Conservation (phyloP, 2,797 vertebrate species). For the Galaxias olidus region DNA sequence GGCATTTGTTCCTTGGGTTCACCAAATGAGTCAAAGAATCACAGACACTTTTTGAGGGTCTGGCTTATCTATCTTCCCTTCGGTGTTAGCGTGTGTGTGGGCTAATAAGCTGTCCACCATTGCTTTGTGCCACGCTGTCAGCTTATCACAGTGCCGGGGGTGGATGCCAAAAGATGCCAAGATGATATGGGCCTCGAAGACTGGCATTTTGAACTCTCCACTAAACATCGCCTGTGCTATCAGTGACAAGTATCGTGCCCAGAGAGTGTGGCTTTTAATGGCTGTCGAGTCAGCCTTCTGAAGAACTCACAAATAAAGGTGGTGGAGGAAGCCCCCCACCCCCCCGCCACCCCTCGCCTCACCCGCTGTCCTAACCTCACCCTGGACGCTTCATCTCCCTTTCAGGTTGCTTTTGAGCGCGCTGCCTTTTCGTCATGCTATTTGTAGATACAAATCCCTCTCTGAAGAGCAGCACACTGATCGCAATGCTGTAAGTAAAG, state of each 20-base stretch:
- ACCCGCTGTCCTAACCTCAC: too few relatives aligned
- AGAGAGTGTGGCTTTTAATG: conserved; percentile 53
- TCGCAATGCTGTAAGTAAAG: conserved; percentile 3
- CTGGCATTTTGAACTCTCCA: conserved; percentile 53
- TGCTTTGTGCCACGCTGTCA: conserved; percentile 49
- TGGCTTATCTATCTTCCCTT: conserved; percentile 54
- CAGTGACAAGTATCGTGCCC: conserved; percentile 61
- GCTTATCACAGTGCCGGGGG: conserved; percentile 48
- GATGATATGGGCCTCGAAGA: conserved; percentile 42
- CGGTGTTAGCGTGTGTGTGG: conserved; percentile 48
- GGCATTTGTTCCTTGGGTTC: conserved; percentile 8
- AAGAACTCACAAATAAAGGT: conserved; percentile 42
- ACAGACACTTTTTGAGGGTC: conserved; percentile 15
- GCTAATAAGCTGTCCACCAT: conserved; percentile 49
- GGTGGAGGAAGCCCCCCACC: conserved; percentile 32
- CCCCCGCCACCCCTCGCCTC: conserved; percentile 6
- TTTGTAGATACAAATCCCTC: conserved; percentile 36
- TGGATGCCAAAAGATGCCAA: conserved; percentile 49
- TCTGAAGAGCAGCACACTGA: conserved; percentile 13
- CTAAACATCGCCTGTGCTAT: conserved; percentile 60
- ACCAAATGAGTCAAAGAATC: conserved; percentile 5
- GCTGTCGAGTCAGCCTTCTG: conserved; percentile 40
- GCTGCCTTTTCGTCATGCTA: conserved; percentile 28
- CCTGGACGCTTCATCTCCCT: background rate
- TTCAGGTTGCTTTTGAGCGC: conserved; percentile 20